Evolutionary conservation across 2,113 vertebrate species (phyloP).

Genomic region (Myrmecophaga tridactyla): DNA sequence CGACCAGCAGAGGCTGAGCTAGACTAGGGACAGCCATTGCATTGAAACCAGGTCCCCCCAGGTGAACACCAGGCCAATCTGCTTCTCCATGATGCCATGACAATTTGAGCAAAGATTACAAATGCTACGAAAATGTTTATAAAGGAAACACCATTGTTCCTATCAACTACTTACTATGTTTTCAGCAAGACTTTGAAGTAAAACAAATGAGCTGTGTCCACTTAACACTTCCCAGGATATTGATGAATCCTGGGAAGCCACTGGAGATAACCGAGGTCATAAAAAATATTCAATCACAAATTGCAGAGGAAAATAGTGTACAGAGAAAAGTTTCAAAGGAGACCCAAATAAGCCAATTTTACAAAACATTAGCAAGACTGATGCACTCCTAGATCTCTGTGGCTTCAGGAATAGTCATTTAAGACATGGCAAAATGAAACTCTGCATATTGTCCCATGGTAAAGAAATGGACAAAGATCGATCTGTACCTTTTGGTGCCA

Average conservation of each 20-base stretch:
- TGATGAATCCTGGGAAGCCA: not conserved
- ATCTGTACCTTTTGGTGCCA: slow-evolving; percentile 79
- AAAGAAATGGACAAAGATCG: slow-evolving; percentile 82
- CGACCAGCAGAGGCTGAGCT: fast-evolving
- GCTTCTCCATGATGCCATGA: not conserved
- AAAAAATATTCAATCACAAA: not conserved
- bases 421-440: slow-evolving; percentile 71
- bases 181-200: not conserved
- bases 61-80: too few species aligned
- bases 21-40: fast-evolving
- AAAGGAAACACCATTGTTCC: not conserved
- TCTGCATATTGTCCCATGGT: slow-evolving; percentile 78
- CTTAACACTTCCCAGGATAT: fast-evolving
- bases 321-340: not conserved
- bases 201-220: not conserved
- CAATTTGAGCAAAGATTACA: not conserved
- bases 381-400: fast-evolving
- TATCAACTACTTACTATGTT: not conserved
- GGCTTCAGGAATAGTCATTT: too few species aligned
- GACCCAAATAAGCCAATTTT: not conserved
- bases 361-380: not conserved
- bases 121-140: not conserved
- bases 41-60: too few species aligned
- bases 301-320: not conserved
- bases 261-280: too few species aligned